phyloP scores from a whole-genome alignment of 2,113 vertebrate species.

The Seriola aureovittata region DNA sequence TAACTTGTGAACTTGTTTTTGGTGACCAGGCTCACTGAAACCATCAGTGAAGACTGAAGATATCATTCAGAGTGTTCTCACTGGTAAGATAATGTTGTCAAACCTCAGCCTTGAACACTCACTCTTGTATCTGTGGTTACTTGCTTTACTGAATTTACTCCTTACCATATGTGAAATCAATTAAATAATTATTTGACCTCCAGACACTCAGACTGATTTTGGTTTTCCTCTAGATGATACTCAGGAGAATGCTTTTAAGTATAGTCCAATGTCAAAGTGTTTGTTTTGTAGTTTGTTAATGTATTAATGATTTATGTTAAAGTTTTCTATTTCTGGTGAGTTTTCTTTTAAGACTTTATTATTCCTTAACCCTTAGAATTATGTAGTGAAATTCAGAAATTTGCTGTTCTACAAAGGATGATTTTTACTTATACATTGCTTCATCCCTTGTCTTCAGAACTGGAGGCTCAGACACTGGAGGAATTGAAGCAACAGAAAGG shows the following conservation, averaged over 20 bases:
- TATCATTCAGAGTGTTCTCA: constrained; percentile 94
- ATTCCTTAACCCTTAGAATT: accelerated
- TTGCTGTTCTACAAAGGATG: too few relatives aligned
- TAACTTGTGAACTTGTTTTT: constrained; percentile 9
- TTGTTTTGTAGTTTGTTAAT: not conserved
- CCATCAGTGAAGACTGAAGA: constrained; percentile 93
- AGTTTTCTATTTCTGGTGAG: not conserved
- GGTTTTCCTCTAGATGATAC: not conserved
- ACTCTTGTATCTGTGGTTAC: not conserved
- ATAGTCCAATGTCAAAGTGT: not conserved
- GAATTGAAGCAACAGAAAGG: constrained; percentile 96
- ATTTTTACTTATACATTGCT: not conserved
- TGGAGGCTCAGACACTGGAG: constrained; percentile 94
- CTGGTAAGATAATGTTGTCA: constrained; percentile 84
- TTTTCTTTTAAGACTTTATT: not conserved
- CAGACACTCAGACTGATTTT: too few relatives aligned
- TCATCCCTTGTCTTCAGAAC: constrained; percentile 79
- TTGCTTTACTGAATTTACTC: not conserved
- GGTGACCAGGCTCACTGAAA: constrained; percentile 89
- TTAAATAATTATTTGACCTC: not conserved
- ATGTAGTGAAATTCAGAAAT: too few relatives aligned
- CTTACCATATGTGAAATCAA: not conserved
- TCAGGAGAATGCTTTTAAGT: not conserved
- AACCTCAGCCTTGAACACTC: not conserved
- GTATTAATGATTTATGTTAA: not conserved